Percentiles rank a stretch among this genome's conserved stretches.
These are phyloP conservation scores for Tupiocoris notatus DNA, from an alignment of 2,888 invertebrate genomes.

Conservation along the genomic window DNA sequence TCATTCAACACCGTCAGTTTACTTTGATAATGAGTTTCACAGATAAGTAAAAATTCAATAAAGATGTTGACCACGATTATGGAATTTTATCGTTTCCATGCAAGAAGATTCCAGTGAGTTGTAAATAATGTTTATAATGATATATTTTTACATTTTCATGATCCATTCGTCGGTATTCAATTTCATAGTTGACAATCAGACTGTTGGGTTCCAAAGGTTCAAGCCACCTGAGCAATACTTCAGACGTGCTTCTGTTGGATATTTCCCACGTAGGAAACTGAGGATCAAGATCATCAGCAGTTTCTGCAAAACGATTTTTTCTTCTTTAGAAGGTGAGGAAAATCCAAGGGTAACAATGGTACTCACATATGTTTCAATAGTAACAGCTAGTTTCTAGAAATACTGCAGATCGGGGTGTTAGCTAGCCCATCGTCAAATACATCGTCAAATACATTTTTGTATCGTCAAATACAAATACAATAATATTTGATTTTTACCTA, in stretches of 20 bases:
- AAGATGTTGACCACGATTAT: background rate
- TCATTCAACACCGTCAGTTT: too few species aligned
- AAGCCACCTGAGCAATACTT: slow-evolving; percentile 66
- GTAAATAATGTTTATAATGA: too few species aligned
- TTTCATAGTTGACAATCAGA: slow-evolving; percentile 77
- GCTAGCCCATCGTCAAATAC: too few species aligned
- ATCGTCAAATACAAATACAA: too few species aligned
- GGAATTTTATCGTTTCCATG: too few species aligned
- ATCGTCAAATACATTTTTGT: too few species aligned
- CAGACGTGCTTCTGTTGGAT: slow-evolving; percentile 47
- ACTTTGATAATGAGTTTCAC: background rate
- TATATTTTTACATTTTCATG: slow-evolving; percentile 62
- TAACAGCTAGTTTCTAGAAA: too few species aligned
- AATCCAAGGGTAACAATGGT: background rate
- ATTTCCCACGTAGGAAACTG: slow-evolving; percentile 54
- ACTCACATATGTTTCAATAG: too few species aligned
- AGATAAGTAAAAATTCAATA: background rate
- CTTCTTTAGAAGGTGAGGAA: too few species aligned
- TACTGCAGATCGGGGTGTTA: too few species aligned
- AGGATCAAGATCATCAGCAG: slow-evolving; percentile 65
- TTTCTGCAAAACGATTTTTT: slow-evolving; percentile 56
- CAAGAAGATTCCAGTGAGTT: too few species aligned
- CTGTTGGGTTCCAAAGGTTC: slow-evolving; percentile 85
- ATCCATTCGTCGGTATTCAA: slow-evolving; percentile 70
- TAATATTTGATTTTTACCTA: too few species aligned